phyloP scores from a whole-genome alignment of 2,113 vertebrate genomes.

The Oreochromis aureus region DNA sequence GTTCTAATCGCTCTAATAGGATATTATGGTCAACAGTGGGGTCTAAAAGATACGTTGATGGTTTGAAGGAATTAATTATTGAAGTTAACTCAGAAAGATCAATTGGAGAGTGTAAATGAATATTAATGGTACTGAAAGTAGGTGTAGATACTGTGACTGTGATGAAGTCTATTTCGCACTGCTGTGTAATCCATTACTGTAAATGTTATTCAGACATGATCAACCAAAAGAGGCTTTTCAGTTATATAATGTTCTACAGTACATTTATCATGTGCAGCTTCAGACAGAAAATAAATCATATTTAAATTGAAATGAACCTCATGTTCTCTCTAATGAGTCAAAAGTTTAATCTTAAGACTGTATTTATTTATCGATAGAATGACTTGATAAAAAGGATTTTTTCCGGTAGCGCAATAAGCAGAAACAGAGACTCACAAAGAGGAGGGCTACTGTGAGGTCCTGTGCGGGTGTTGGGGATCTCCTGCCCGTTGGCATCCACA shows the following conservation, averaged over 20 bases:
- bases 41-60: too few species aligned
- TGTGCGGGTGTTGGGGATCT: conserved; percentile 80
- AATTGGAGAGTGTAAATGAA: too few species aligned
- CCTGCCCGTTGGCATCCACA: conserved; percentile 78
- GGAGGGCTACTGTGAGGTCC: conserved; percentile 59
- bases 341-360: background rate
- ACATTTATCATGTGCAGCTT: background rate
- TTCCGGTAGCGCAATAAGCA: background rate
- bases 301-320: background rate
- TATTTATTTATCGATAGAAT: background rate
- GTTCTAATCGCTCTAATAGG: too few species aligned
- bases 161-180: accelerated
- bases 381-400: background rate
- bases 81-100: too few species aligned
- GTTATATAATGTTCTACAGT: background rate
- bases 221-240: accelerated
- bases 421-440: conserved; percentile 76
- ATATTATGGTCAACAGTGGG: too few species aligned
- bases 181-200: background rate
- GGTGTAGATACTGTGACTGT: accelerated
- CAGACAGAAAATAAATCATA: background rate
- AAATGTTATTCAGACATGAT: background rate
- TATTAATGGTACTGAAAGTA: too few species aligned
- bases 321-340: background rate
- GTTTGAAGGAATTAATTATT: too few species aligned